Percentiles rank a stretch among this genome's conserved stretches.
Evolutionary conservation across 2,797 vertebrate genomes (phyloP).

Genomic region (Chromobotia macracanthus): DNA sequence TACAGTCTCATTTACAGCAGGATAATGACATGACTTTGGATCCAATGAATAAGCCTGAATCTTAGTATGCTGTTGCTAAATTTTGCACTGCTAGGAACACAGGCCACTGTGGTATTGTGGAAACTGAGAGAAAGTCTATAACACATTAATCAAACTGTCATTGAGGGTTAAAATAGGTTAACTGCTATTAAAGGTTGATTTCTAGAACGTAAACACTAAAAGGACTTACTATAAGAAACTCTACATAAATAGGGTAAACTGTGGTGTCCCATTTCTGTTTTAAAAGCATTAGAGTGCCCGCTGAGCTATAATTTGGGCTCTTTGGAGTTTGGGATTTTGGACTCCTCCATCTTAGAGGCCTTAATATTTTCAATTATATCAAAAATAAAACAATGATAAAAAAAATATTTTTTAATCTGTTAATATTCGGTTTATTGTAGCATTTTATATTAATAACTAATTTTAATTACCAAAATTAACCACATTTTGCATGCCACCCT

Average conservation of each 20-base stretch:
- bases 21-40: constrained; percentile 31
- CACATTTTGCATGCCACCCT: no score
- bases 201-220: constrained; percentile 22
- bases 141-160: constrained; percentile 25
- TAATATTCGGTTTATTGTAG: no score
- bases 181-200: constrained; percentile 19
- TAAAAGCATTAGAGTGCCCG: not conserved
- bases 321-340: no score
- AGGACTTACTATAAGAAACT: not conserved
- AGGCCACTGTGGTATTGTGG: constrained; percentile 14
- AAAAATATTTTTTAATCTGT: not conserved
- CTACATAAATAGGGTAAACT: no score
- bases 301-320: not conserved
- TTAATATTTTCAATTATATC: not conserved
- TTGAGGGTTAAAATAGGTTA: constrained; percentile 40
- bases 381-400: not conserved
- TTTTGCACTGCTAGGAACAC: constrained; percentile 18
- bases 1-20: constrained; percentile 7
- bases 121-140: not conserved
- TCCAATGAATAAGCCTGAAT: constrained; percentile 16
- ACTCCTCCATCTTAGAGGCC: not conserved
- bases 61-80: constrained; percentile 29
- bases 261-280: no score
- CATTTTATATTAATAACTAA: no score
- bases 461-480: no score